Percentiles rank a stretch among this genome's conserved stretches.
These are phyloP conservation scores for Orthonyx spaldingii DNA, from an alignment of 2,113 vertebrate species.

Conservation along the genomic window DNA sequence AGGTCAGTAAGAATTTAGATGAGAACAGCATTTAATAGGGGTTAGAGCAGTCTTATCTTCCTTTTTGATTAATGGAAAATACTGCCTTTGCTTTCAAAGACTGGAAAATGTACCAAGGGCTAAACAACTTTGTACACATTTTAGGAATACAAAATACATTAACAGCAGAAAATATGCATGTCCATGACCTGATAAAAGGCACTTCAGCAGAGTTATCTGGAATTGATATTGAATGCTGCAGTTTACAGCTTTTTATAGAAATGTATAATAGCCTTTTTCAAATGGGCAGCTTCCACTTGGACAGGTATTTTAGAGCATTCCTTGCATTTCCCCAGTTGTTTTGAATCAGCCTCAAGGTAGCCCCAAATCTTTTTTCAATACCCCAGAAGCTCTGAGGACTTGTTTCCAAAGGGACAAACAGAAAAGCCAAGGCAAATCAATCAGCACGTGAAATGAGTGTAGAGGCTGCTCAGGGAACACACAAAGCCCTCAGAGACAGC, in stretches of 20 bases:
- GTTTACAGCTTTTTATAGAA: neutral
- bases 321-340: neutral
- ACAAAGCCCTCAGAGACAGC: neutral
- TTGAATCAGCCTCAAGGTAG: neutral
- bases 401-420: neutral
- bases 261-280: neutral
- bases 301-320: neutral
- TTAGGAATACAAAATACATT: neutral
- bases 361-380: neutral
- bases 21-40: neutral
- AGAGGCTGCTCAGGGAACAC: neutral
- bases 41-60: neutral
- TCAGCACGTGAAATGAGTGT: rapidly evolving
- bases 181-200: neutral
- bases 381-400: neutral
- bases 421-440: neutral
- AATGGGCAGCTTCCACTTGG: neutral
- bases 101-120: neutral
- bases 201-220: neutral
- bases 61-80: neutral
- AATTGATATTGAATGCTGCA: neutral
- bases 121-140: neutral
- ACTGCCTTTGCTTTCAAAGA: neutral
- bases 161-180: neutral
- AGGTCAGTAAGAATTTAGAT: neutral